phyloP scores from a whole-genome alignment of 2,888 invertebrate species.

The Cybosia mesomella region DNA sequence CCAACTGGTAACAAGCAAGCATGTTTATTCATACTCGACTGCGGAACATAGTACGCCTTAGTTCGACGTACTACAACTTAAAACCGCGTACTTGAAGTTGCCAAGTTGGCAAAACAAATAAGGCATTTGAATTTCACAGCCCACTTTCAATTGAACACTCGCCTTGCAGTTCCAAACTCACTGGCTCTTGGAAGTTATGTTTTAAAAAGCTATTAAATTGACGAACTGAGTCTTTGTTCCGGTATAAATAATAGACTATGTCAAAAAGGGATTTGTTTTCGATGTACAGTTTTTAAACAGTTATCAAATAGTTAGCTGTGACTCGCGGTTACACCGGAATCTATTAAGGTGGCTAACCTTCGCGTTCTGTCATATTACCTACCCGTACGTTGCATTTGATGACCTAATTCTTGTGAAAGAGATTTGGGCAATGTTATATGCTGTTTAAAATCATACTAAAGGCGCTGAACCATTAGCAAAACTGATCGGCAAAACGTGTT shows the following conservation, averaged over 20 bases:
- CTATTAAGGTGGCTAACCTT: no score
- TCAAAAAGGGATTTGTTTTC: conserved; percentile 17
- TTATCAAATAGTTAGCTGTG: no score
- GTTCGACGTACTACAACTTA: conserved; percentile 43
- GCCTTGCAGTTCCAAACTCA: conserved; percentile 45
- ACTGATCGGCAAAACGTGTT: no score
- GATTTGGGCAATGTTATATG: no score
- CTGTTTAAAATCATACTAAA: no score
- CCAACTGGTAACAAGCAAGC: conserved; percentile 38
- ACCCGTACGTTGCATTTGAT: no score
- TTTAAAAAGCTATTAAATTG: conserved; percentile 47
- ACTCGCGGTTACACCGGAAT: no score
- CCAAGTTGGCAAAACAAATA: conserved; percentile 52
- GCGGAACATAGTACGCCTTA: conserved; percentile 11
- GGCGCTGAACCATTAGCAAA: no score
- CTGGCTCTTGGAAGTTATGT: conserved; percentile 50
- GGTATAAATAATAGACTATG: conserved; percentile 26
- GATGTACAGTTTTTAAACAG: not conserved
- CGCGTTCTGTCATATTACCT: no score
- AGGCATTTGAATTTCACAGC: conserved; percentile 59
- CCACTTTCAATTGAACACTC: conserved; percentile 55
- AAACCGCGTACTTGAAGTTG: conserved; percentile 48
- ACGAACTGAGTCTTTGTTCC: conserved; percentile 35
- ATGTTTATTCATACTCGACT: conserved; percentile 43
- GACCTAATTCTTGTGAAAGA: no score